A percentile compares a stretch with the other conserved stretches of the same genome.
Conservation (phyloP, 2,888 invertebrate genomes). For the Calameuta pallipes region DNA sequence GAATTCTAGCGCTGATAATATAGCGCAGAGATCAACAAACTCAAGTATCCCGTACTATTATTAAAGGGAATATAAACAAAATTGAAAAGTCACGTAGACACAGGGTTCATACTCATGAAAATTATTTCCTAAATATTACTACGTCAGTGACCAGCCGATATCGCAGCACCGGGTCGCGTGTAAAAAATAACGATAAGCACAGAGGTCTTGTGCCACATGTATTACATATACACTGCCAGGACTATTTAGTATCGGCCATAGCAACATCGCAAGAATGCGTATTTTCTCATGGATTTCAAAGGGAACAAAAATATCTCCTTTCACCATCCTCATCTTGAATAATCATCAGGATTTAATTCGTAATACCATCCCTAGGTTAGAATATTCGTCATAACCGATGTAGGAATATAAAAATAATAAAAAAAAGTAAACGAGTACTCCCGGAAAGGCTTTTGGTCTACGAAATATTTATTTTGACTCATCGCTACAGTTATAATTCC, state of each 20-base stretch:
- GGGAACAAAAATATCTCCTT: neutral
- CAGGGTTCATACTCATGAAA: neutral
- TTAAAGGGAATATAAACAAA: neutral
- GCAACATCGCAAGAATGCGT: neutral
- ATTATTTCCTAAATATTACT: neutral
- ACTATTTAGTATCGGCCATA: neutral
- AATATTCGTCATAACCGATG: neutral
- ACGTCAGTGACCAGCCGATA: neutral
- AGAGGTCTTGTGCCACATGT: neutral
- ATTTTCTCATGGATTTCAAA: neutral
- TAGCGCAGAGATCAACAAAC: neutral
- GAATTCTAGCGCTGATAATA: neutral
- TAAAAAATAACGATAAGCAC: constrained; percentile 4
- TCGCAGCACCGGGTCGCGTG: neutral
- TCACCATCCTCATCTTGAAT: neutral
- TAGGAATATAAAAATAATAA: neutral
- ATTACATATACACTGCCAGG: neutral
- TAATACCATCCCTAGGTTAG: neutral
- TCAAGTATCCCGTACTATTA: neutral
- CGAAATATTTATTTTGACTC: neutral
- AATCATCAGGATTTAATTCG: neutral
- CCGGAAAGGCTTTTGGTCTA: neutral
- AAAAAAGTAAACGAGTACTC: neutral
- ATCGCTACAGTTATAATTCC: neutral
- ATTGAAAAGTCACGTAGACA: neutral